Conservation (phyloP, 1,140 invertebrate genomes). For the Eurytemora carolleeae region DNA sequence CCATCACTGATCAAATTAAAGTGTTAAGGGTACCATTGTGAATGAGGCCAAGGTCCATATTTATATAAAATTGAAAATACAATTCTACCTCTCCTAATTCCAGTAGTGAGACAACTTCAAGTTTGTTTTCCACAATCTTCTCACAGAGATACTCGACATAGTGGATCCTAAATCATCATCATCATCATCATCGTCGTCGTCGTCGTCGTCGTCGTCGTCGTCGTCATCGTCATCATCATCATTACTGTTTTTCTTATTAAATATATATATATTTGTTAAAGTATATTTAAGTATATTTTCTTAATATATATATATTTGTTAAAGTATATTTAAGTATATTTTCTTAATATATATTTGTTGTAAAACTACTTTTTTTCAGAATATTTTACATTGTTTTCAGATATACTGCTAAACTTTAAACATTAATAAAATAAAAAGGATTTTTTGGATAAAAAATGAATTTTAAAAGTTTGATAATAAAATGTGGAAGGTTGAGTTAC, state of each 20-base stretch:
- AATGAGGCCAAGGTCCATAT: not conserved
- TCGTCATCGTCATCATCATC: not conserved
- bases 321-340: slow-evolving; percentile 12
- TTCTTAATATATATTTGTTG: not conserved
- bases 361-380: too few relatives aligned
- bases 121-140: slow-evolving; percentile 8
- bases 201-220: not conserved
- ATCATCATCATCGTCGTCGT: not conserved
- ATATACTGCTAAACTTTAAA: too few relatives aligned
- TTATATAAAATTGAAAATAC: not conserved
- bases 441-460: too few relatives aligned
- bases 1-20: too few relatives aligned
- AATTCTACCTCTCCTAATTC: slow-evolving; percentile 10
- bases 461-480: too few relatives aligned
- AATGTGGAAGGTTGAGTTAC: too few relatives aligned
- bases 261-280: not conserved
- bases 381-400: too few relatives aligned
- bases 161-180: slow-evolving; percentile 5
- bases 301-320: slow-evolving; percentile 8
- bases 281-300: slow-evolving; percentile 3
- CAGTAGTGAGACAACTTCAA: slow-evolving; percentile 13
- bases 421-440: too few relatives aligned
- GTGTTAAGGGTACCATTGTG: too few relatives aligned
- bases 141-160: slow-evolving; percentile 12
- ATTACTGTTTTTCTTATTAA: not conserved